Conservation (phyloP, 2,797 vertebrate species). For the Etheostoma nigrum region DNA sequence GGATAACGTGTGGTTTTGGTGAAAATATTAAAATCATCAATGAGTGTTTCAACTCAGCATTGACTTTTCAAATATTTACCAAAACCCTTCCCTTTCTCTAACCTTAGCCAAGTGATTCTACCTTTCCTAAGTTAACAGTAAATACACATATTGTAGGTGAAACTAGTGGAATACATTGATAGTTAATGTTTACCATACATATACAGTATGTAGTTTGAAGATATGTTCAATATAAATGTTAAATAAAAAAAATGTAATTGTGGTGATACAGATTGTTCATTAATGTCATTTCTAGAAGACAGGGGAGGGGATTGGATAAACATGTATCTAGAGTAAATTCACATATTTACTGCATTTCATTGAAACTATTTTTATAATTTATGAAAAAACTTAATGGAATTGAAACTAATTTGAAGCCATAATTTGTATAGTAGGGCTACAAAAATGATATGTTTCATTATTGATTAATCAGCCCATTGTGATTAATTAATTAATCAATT, state of each 20-base stretch:
- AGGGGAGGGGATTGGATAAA: background rate
- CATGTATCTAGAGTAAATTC: background rate
- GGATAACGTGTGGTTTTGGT: background rate
- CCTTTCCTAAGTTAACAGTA: background rate
- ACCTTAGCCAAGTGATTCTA: background rate
- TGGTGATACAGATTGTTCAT: background rate
- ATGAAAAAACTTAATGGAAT: background rate
- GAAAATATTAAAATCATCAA: slow-evolving; percentile 13
- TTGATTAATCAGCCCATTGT: background rate
- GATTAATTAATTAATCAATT: background rate
- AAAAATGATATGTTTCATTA: background rate
- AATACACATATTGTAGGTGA: background rate
- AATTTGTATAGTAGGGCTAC: background rate
- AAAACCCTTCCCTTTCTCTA: background rate
- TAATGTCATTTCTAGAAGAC: background rate
- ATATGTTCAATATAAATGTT: background rate
- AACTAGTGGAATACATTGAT: background rate
- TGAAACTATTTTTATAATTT: background rate
- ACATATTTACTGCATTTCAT: background rate
- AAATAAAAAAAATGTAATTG: background rate
- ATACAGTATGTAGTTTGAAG: background rate
- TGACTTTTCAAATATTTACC: slow-evolving; percentile 4
- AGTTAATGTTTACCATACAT: background rate
- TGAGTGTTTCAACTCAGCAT: background rate
- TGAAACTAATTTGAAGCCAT: background rate